Evolutionary conservation across 1,140 invertebrate genomes (phyloP), one percentile per base, ranked within the genome.

Genomic region (Zaprionus inermis): DNA sequence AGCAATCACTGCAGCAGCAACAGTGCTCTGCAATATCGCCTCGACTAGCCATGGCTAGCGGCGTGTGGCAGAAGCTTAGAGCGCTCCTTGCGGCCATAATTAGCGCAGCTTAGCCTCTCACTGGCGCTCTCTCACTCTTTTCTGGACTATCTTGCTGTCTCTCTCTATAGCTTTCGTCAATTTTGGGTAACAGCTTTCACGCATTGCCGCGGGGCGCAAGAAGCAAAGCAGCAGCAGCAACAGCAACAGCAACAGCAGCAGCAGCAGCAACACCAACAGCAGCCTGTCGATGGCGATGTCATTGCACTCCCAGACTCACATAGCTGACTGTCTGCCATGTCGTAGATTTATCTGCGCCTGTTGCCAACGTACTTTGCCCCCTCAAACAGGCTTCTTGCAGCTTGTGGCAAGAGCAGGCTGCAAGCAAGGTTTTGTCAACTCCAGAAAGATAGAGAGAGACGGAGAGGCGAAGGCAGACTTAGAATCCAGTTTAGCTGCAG

Each of bases 401-500:
- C 22, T 14, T 24, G 20, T 52, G 18, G 7, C 30, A 9, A 10
- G 12, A 22, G 49, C 22, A 14, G 51, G 20, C 22, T 52, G 7
- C 30, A 9, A 7, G 14, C 57, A 52, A 20, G 12, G 63, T 61
- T 78, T 78, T 72, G 83, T 86, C 81, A 85, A 85, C 81, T 11
- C n/a, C 6, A 44, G n/a, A 16, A 3, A n/a, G 38, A 41, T n/a
- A 41, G 38, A 44, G 38, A 16, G 38, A n/a, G 38, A 36, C 11
- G 12, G 11, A 16, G 36, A 41, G 30, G 30, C 30, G 5, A 7
- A 41, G 38, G 52, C 18, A 69, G 51, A 51, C 67, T 74, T 70
- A 82, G 83, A 88, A 86, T 86, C 82, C 83, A 86, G 82, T 88
- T 88, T 86, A 64, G 38, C 38, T 74, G 72, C 66, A 69, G 69